Evolutionary conservation across 2,888 invertebrate genomes (phyloP).

Genomic region (Leucophenga maculata): DNA sequence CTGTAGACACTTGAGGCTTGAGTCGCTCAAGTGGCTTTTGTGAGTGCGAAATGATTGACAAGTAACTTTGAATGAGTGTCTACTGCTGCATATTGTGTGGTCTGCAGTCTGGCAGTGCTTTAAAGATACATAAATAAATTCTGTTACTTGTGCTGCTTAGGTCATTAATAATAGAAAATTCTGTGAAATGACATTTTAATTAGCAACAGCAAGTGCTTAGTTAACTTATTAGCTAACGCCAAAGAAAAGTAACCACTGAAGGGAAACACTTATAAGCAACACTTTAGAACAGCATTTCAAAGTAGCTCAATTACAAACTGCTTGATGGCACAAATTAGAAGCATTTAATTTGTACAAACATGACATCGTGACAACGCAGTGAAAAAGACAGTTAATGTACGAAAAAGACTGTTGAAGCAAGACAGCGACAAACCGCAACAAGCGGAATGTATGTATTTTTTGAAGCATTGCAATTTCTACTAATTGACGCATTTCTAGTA

Average conservation of each 20-base stretch:
- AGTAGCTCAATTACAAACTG: not conserved
- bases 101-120: not conserved
- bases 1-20: not conserved
- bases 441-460: slow-evolving; percentile 29
- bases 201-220: too few relatives aligned
- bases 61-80: not conserved
- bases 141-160: too few relatives aligned
- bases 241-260: too few relatives aligned
- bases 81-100: not conserved
- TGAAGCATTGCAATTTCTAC: slow-evolving; percentile 59
- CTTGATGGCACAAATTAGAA: not conserved
- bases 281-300: too few relatives aligned
- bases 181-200: too few relatives aligned
- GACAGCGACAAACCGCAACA: not conserved
- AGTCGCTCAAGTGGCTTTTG: too few relatives aligned
- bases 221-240: too few relatives aligned
- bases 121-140: too few relatives aligned
- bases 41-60: slow-evolving; percentile 51
- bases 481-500: slow-evolving; percentile 65
- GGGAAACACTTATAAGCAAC: too few relatives aligned
- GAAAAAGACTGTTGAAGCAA: not conserved
- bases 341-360: not conserved
- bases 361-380: not conserved
- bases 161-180: too few relatives aligned
- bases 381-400: too few relatives aligned